Conservation (phyloP, 1,140 invertebrate genomes). For the Drosophila yakuba region DNA sequence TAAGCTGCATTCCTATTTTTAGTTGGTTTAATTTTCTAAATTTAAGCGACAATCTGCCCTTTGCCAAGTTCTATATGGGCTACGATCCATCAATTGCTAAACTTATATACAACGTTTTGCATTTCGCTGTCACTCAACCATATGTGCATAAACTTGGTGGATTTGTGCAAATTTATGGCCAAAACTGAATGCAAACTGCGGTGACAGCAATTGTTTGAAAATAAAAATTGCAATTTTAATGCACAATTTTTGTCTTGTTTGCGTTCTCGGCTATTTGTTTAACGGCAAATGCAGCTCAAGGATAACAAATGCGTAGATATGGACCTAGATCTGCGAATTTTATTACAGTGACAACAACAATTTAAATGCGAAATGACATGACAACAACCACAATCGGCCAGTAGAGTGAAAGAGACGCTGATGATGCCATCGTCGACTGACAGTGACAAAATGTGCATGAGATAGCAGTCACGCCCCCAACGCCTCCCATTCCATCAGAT, state of each 20-base stretch:
- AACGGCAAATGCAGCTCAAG: constrained; percentile 63
- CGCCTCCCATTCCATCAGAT: constrained; percentile 2
- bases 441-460: constrained; percentile 60
- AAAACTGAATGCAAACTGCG: constrained; percentile 40
- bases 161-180: constrained; percentile 52
- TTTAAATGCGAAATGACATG: constrained; percentile 72
- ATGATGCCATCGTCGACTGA: constrained; percentile 44
- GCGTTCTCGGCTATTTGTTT: constrained; percentile 15
- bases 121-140: constrained; percentile 45
- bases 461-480: constrained; percentile 45
- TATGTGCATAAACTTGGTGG: constrained; percentile 21
- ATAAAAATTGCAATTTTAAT: constrained; percentile 64
- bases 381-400: constrained; percentile 16
- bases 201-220: constrained; percentile 50
- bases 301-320: constrained; percentile 83
- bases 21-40: constrained; percentile 45
- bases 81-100: constrained; percentile 1
- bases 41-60: constrained; percentile 50
- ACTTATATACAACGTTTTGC: constrained; percentile 47
- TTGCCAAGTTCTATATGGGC: constrained; percentile 16
- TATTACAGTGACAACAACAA: constrained; percentile 73
- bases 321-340: constrained; percentile 82
- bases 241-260: constrained; percentile 6
- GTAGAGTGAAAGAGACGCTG: constrained; percentile 6
- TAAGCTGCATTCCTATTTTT: constrained; percentile 58